phyloP scores from a whole-genome alignment of 2,888 invertebrate species.

The Papilio elwesi region DNA sequence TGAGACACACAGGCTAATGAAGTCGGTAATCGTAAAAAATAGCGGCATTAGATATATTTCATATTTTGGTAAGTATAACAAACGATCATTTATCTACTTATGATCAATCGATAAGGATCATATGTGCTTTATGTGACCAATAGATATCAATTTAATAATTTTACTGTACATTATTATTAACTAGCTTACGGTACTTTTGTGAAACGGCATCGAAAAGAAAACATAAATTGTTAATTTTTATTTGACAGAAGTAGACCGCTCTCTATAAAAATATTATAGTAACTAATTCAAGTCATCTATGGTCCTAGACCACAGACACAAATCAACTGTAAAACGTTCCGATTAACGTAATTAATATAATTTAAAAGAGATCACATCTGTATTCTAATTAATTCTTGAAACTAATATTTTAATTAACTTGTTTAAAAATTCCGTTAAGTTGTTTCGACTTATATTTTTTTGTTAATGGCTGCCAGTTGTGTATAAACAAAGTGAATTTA shows the following conservation, averaged over 20 bases:
- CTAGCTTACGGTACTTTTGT: conserved; percentile 23
- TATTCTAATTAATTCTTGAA: conserved; percentile 30
- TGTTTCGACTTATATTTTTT: conserved; percentile 3
- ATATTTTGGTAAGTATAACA: background rate
- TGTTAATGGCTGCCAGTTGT: background rate
- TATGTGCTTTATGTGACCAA: background rate
- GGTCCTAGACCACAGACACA: background rate
- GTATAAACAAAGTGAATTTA: conserved; percentile 3
- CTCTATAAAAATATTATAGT: conserved; percentile 12
- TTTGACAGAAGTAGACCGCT: conserved; percentile 12
- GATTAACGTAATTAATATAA: conserved; percentile 14
- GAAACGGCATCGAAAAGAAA: background rate
- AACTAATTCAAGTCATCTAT: background rate
- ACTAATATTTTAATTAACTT: conserved; percentile 24
- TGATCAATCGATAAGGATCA: background rate
- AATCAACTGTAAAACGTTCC: conserved; percentile 20
- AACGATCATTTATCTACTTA: background rate
- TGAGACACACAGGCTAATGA: too few species aligned
- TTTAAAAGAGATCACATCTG: conserved; percentile 32
- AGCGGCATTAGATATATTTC: background rate
- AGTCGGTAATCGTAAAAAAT: background rate
- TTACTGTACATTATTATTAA: background rate
- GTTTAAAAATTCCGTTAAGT: conserved; percentile 23
- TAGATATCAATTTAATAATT: background rate
- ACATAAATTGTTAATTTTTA: conserved; percentile 22